Evolutionary conservation across 2,888 invertebrate species (phyloP).

Genomic region (Chaitophorus viminalis): DNA sequence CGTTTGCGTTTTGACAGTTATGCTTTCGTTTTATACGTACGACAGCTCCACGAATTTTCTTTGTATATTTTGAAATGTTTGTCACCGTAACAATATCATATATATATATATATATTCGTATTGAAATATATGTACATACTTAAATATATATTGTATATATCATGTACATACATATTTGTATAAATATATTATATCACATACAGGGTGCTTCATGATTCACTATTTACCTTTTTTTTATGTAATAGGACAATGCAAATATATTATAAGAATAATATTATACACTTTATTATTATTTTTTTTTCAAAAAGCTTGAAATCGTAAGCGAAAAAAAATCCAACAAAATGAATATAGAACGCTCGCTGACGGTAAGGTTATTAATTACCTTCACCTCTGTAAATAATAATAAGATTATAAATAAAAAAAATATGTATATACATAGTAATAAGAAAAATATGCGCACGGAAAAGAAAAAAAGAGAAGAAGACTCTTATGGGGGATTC

Average conservation of each 20-base stretch:
- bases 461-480: background rate
- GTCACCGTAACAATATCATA: background rate
- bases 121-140: background rate
- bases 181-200: background rate
- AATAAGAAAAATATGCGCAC: conserved; percentile 13
- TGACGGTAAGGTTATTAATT: conserved; percentile 48
- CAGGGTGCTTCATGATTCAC: background rate
- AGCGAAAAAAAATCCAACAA: background rate
- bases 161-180: background rate
- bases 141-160: background rate
- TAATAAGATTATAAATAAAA: conserved; percentile 52
- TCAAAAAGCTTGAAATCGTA: background rate
- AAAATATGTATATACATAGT: background rate
- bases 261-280: background rate
- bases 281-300: background rate
- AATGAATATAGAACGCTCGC: conserved; percentile 10
- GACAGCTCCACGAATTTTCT: background rate
- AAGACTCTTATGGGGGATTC: conserved; percentile 27
- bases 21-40: background rate
- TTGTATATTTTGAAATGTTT: background rate
- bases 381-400: conserved; percentile 31
- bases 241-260: background rate
- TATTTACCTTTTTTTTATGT: background rate
- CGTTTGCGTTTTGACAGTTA: conserved; percentile 12
- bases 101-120: background rate